Evolutionary conservation across 1,140 invertebrate species (phyloP).

Genomic region (Agrypnia vestita): DNA sequence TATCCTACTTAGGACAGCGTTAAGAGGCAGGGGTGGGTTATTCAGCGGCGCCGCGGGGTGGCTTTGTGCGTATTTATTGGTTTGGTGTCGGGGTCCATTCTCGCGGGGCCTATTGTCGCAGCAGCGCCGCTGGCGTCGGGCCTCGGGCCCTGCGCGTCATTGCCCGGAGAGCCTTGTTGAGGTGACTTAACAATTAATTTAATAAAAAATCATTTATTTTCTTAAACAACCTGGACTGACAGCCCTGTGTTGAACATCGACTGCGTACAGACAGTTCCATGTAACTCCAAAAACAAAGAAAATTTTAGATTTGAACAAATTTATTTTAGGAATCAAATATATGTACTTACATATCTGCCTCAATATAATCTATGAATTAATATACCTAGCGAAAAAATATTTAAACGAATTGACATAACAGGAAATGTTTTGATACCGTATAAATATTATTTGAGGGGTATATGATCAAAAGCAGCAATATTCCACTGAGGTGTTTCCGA

Average conservation of each 20-base stretch:
- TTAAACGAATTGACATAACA: no score
- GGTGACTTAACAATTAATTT: slow-evolving; percentile 8
- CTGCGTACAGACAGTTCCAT: no score
- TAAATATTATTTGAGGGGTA: no score
- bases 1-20: slow-evolving; percentile 44
- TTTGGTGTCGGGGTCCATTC: slow-evolving; percentile 48
- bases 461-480: no score
- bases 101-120: neutral
- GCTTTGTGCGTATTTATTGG: slow-evolving; percentile 58
- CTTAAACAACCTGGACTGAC: no score
- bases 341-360: neutral
- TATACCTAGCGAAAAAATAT: no score
- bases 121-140: slow-evolving; percentile 15
- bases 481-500: no score
- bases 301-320: no score
- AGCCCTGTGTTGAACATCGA: no score
- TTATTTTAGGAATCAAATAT: no score
- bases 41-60: slow-evolving; percentile 55
- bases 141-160: neutral
- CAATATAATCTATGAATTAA: neutral
- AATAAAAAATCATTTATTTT: neutral
- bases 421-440: no score
- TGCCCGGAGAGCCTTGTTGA: slow-evolving; percentile 6
- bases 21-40: slow-evolving; percentile 43
- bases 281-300: no score